Conservation (phyloP, 2,888 invertebrate species). For the Plagodis pulveraria region DNA sequence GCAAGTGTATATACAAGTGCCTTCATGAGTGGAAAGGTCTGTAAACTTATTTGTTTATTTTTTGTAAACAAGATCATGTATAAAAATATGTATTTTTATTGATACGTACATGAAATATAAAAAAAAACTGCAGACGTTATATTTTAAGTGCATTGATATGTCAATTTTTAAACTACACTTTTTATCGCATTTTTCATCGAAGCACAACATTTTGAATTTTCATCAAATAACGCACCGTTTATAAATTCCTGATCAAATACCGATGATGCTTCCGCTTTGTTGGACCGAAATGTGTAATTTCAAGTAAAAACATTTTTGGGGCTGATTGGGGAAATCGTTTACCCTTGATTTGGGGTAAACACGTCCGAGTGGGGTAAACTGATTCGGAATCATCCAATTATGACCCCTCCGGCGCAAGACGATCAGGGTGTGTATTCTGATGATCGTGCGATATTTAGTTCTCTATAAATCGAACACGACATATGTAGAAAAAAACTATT, state of each 20-base stretch:
- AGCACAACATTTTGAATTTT: conserved; percentile 7
- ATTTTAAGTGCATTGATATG: too few relatives aligned
- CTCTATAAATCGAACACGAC: conserved; percentile 19
- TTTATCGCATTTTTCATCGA: conserved; percentile 4
- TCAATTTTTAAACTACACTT: background rate
- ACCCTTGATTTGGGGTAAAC: conserved; percentile 76
- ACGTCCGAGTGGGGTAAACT: conserved; percentile 81
- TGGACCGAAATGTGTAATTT: conserved; percentile 18
- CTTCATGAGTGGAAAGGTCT: too few relatives aligned
- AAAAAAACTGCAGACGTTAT: too few relatives aligned
- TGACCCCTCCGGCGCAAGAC: conserved; percentile 53
- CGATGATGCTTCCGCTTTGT: conserved; percentile 18
- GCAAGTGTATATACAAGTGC: too few relatives aligned
- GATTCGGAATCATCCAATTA: conserved; percentile 82
- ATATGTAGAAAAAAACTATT: background rate
- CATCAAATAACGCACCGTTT: conserved; percentile 5
- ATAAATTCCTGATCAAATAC: conserved; percentile 20
- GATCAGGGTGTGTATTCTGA: conserved; percentile 50
- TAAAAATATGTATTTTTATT: too few relatives aligned
- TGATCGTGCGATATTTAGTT: conserved; percentile 23
- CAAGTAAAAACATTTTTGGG: conserved; percentile 22
- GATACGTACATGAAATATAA: too few relatives aligned
- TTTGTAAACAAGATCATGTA: too few relatives aligned
- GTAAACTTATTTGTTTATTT: too few relatives aligned
- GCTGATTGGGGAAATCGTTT: conserved; percentile 62